Percentiles rank a stretch among this genome's conserved stretches.
Conservation (phyloP, 1,140 invertebrate species). For the Protaetia brevitarsis region DNA sequence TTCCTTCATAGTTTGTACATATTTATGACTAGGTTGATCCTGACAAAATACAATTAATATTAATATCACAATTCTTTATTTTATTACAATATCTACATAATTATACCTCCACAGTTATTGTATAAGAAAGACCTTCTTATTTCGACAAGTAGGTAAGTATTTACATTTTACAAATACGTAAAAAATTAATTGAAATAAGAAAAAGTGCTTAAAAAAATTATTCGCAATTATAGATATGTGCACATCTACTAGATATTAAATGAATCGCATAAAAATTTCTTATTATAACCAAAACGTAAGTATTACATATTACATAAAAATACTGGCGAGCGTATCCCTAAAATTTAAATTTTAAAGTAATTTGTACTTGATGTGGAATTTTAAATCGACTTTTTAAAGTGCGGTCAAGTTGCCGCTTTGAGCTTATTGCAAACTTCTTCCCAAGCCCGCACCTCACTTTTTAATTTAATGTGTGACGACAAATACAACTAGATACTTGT, state of each 20-base stretch:
- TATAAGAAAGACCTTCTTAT: neutral
- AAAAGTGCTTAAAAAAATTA: too few relatives aligned
- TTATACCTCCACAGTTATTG: neutral
- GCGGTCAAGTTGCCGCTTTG: slow-evolving; percentile 44
- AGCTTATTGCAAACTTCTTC: slow-evolving; percentile 49
- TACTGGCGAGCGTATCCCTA: slow-evolving; percentile 24
- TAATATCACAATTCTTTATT: slow-evolving; percentile 19
- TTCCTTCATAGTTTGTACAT: neutral
- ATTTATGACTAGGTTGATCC: slow-evolving; percentile 24
- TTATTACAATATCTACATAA: neutral
- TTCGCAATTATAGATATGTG: too few relatives aligned
- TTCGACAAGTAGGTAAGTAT: too few relatives aligned
- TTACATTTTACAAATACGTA: too few relatives aligned
- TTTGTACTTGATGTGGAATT: slow-evolving; percentile 21
- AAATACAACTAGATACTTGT: too few relatives aligned
- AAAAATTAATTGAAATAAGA: too few relatives aligned
- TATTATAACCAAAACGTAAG: neutral
- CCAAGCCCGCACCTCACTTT: slow-evolving; percentile 43
- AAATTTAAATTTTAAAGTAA: neutral
- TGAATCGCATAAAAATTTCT: neutral
- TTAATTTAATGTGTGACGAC: too few relatives aligned
- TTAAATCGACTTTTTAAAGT: slow-evolving; percentile 34
- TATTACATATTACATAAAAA: slow-evolving; percentile 25
- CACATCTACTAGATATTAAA: neutral
- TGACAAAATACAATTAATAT: slow-evolving; percentile 22